Evolutionary conservation across 2,888 invertebrate genomes (phyloP), one percentile per base, ranked within the genome.

Genomic region (Periphyllus acericola): DNA sequence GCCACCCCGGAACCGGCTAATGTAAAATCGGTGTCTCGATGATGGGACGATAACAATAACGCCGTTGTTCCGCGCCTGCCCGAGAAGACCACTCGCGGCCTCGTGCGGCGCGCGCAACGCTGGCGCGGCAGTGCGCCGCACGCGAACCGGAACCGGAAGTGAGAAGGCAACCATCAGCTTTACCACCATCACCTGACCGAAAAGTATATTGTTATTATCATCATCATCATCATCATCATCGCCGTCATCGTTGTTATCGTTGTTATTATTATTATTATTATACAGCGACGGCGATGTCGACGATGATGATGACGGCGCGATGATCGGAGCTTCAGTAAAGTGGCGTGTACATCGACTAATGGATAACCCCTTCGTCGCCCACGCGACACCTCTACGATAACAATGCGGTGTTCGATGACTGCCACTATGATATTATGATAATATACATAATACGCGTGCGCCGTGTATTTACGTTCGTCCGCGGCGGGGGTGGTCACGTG

Each of bases 111-210:
- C 46, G 8, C 14, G 66, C 66, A 36, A 25, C n/a, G 78, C 29
- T n/a, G 76, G 21, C n/a, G 68, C 76, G 14, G 46, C 14, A 46
- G 46, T 46, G 3, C n/a, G 46, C 32, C 78, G 86, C 86, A 87
- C 86, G 86, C 86, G 17, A 87, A 87, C 86, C 86, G 86, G 86
- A 87, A 80, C 86, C 74, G 86, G 86, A 87, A 87, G 86, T 81
- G 86, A 87, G 80, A 87, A 81, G 86, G 79, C 86, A 78, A 52
- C 85, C 36, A 4, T 17, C 85, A 4, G 60, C 52, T 68, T n/a
- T 75, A 3, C 78, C 78, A 68, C 8, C 85, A 29, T 52, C 79
- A 87, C 86, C 86, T 87, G 86, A 80, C 72, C 29, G 60, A 80
- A 87, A 87, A 80, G 80, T 81, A 83, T 74, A 52, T 79, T 79